Conservation (phyloP, 2,888 invertebrate species). For the Epinotia demarniana region DNA sequence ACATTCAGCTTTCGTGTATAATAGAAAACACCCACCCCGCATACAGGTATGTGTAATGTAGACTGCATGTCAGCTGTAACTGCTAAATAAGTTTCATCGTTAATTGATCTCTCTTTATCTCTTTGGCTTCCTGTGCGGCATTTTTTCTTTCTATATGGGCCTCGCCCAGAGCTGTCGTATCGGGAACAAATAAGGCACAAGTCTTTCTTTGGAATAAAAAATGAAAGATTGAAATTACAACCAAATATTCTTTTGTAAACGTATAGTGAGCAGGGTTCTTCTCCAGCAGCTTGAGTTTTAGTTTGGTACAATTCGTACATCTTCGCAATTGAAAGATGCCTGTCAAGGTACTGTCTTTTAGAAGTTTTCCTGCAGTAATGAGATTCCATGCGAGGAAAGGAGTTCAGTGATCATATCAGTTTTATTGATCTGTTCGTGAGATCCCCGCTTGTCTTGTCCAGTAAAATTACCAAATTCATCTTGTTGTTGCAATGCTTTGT, state of each 20-base stretch:
- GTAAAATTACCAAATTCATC: constrained; percentile 34
- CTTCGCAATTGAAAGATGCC: constrained; percentile 42
- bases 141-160: constrained; percentile 42
- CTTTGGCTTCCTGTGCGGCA: constrained; percentile 40
- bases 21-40: constrained; percentile 45
- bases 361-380: constrained; percentile 46
- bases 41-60: constrained; percentile 45
- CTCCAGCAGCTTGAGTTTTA: constrained; percentile 16
- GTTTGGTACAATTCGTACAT: constrained; percentile 46
- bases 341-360: constrained; percentile 34
- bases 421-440: constrained; percentile 22
- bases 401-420: constrained; percentile 23
- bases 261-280: constrained; percentile 30
- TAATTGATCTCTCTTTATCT: constrained; percentile 44
- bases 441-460: constrained; percentile 20
- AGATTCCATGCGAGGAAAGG: constrained; percentile 46
- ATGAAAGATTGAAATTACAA: constrained; percentile 41
- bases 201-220: constrained; percentile 44
- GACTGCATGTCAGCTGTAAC: constrained; percentile 46
- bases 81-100: constrained; percentile 43
- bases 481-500: constrained; percentile 35
- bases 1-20: constrained; percentile 45
- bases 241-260: constrained; percentile 46
- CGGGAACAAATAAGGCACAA: constrained; percentile 40
- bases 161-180: constrained; percentile 33